These are phyloP conservation scores for Ctenosaura bakeri DNA, from an alignment of 2,797 vertebrate species.

Conservation along the genomic window DNA sequence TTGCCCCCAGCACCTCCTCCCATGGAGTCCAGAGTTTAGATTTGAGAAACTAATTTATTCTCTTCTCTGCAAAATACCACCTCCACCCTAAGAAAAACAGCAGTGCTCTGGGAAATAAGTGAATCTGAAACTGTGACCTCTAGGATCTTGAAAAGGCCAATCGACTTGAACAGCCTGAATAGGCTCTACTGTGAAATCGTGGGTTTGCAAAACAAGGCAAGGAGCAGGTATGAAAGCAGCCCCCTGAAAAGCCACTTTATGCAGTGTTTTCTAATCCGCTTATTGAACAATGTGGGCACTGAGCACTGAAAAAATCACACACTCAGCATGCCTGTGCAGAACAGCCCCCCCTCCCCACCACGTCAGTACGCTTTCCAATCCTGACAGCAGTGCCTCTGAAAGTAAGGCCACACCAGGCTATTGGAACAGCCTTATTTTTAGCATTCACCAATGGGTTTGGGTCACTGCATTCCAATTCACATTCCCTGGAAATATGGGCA, in stretches of 20 bases:
- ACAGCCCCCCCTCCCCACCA: conserved; percentile 35
- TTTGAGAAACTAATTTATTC: background rate
- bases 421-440: conserved; percentile 18
- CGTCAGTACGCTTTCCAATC: conserved; percentile 48
- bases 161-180: conserved; percentile 62
- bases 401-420: conserved; percentile 1
- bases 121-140: conserved; percentile 67
- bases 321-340: conserved; percentile 59
- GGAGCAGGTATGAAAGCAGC: conserved; percentile 71
- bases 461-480: conserved; percentile 33
- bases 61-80: background rate
- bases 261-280: conserved; percentile 74
- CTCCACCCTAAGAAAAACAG: conserved; percentile 54
- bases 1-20: background rate
- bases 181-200: conserved; percentile 56
- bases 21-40: conserved; percentile 18
- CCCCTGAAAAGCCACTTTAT: conserved; percentile 70
- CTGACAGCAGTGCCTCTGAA: conserved; percentile 41
- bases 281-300: conserved; percentile 69
- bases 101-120: conserved; percentile 65
- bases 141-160: conserved; percentile 67
- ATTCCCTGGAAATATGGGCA: conserved; percentile 35
- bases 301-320: conserved; percentile 68
- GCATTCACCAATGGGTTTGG: conserved; percentile 21
- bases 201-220: conserved; percentile 69